Percentiles rank a stretch among this genome's conserved stretches.
Conservation (phyloP, 2,888 invertebrate species). For the Folsomia manolachei region DNA sequence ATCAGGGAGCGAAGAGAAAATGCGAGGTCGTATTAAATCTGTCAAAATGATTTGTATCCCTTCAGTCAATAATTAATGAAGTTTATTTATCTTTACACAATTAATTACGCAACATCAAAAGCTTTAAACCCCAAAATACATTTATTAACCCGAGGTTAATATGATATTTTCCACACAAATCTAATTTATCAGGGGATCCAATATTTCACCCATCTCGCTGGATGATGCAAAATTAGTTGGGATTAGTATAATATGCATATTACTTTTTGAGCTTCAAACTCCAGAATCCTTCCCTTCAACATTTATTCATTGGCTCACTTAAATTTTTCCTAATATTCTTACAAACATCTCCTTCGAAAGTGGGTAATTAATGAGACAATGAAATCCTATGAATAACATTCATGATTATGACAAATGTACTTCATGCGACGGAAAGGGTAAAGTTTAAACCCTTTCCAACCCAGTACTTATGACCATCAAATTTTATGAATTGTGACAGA, state of each 20-base stretch:
- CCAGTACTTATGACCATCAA: not conserved
- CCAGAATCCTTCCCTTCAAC: too few species aligned
- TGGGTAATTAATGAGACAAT: too few species aligned
- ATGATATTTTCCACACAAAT: not conserved
- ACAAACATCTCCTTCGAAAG: too few species aligned
- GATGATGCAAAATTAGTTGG: too few species aligned
- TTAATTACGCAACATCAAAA: conserved; percentile 9
- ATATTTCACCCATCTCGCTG: too few species aligned
- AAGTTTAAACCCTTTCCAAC: too few species aligned
- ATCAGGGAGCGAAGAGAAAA: not conserved
- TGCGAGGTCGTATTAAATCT: not conserved
- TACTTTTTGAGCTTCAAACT: not conserved
- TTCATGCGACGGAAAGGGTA: not conserved
- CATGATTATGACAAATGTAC: not conserved
- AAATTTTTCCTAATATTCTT: too few species aligned
- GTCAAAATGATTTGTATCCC: conserved; percentile 10
- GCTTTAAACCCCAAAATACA: not conserved
- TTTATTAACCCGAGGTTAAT: conserved; percentile 1
- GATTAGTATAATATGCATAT: not conserved
- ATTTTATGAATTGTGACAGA: conserved; percentile 3
- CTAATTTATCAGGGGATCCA: not conserved
- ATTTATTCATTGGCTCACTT: too few species aligned
- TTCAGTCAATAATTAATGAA: conserved; percentile 9
- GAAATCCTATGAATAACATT: too few species aligned
- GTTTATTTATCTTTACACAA: conserved; percentile 7